These are phyloP conservation scores for Julus scanicus DNA, from an alignment of 2,888 invertebrate genomes.

Conservation along the genomic window DNA sequence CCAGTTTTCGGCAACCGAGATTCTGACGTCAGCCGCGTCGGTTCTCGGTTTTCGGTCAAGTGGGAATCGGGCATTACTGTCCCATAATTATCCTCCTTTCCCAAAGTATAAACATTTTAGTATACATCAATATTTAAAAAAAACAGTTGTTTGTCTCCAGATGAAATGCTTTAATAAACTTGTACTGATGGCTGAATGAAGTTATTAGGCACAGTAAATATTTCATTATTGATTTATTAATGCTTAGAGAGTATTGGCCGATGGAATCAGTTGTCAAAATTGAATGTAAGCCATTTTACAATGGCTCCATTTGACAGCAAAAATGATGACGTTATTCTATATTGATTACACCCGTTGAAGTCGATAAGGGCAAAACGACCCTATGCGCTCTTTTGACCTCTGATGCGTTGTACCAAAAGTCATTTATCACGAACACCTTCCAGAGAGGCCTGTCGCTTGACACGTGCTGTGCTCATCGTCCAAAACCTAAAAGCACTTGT, in stretches of 20 bases:
- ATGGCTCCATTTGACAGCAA: conserved; percentile 14
- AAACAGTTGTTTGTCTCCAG: no score
- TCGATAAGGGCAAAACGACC: background rate
- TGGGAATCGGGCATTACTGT: no score
- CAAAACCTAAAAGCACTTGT: background rate
- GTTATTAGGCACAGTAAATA: no score
- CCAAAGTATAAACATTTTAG: no score
- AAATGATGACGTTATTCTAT: background rate
- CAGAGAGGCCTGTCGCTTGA: background rate
- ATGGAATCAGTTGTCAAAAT: background rate
- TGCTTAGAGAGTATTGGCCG: background rate
- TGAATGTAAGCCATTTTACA: background rate
- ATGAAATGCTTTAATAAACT: no score
- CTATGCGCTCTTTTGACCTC: background rate
- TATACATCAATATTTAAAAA: no score
- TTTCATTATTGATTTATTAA: no score
- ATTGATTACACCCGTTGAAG: conserved; percentile 14
- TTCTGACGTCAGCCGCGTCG: no score
- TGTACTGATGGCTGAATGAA: no score
- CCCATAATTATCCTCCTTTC: no score
- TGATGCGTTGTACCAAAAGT: background rate
- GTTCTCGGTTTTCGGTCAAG: no score
- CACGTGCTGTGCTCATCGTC: conserved; percentile 33
- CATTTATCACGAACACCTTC: background rate
- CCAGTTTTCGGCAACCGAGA: no score